Evolutionary conservation across 2,888 invertebrate species (phyloP), one percentile per base, ranked within the genome.

Genomic region (Oscheius onirici): DNA sequence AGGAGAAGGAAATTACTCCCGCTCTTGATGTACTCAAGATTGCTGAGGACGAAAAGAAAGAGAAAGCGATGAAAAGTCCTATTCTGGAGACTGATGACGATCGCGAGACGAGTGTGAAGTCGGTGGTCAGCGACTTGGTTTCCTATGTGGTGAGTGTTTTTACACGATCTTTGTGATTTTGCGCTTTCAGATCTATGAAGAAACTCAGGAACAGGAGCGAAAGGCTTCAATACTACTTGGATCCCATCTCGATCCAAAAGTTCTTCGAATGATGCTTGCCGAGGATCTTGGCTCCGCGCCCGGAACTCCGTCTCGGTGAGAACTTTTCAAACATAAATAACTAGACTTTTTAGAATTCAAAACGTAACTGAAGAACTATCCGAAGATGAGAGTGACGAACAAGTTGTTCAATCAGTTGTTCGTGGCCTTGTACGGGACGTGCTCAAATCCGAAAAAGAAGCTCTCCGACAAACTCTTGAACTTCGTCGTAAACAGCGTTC

Each of bases 81-180:
- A 11, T 46, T 46, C 17, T 3, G 3, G 49, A 63, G 24, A 44
- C 8, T 15, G 24, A 46, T 10, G 28, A 63, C 17, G 63, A 44
- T 6, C 22, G 15, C 20, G 66, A 66, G 34, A n/a, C 41, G 26
- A 73, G 71, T 13, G 80, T 81, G 51, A 54, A 55, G 61, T 40
- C 66, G 8, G 83, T 83, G n/a, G 76, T 83, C 34, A 74, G 61
- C 24, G 83, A 83, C 74, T 69, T 83, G 10, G 69, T 83, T 55
- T 81, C 81, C 65, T 83, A 81, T 68, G 78, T 81, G 43, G 79
- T 79, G 17, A 66, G 71, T 54, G 17, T 34, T 46, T 24, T 57
- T 24, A 8, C 24, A 5, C 13, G 43, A 22, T 2, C 13, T 55
- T 55, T 43, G 1, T 10, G 40, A 15, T 10, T 44, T 24, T 8